Conservation (phyloP, 1,140 invertebrate genomes). For the Helicorthomorpha holstii region DNA sequence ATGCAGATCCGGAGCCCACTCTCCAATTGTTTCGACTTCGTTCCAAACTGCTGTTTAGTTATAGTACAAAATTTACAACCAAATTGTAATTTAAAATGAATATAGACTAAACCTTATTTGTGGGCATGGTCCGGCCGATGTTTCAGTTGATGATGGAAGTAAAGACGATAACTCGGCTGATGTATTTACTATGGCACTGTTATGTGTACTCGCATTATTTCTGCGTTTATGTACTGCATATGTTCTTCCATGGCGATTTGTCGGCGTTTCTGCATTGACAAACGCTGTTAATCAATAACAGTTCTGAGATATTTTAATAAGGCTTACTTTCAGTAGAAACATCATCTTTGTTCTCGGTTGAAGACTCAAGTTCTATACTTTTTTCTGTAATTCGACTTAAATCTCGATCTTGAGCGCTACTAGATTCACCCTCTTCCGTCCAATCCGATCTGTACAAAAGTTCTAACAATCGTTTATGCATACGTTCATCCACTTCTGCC, state of each 20-base stretch:
- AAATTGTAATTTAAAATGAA: neutral
- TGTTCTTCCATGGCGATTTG: conserved; percentile 13
- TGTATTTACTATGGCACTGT: conserved; percentile 2
- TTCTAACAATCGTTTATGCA: too few species aligned
- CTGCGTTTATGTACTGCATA: conserved; percentile 13
- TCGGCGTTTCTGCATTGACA: neutral
- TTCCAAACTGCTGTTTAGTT: neutral
- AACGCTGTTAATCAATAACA: neutral
- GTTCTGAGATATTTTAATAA: neutral
- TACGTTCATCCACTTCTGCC: too few species aligned
- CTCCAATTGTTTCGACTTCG: neutral
- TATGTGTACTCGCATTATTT: conserved; percentile 8
- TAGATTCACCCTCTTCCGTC: too few species aligned
- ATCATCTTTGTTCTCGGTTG: conserved; percentile 8
- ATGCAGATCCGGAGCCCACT: neutral
- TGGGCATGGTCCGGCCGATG: too few species aligned
- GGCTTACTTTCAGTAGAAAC: neutral
- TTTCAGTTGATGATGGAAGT: too few species aligned
- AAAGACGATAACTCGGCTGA: conserved; percentile 12
- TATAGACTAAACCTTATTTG: neutral
- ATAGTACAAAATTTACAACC: neutral
- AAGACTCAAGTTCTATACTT: conserved; percentile 2
- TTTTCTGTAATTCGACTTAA: neutral
- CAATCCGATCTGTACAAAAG: too few species aligned
- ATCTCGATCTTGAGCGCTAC: too few species aligned